Evolutionary conservation across 1,140 invertebrate species (phyloP), one percentile per base, ranked within the genome.

Genomic region (Vollenhovia emeryi): DNA sequence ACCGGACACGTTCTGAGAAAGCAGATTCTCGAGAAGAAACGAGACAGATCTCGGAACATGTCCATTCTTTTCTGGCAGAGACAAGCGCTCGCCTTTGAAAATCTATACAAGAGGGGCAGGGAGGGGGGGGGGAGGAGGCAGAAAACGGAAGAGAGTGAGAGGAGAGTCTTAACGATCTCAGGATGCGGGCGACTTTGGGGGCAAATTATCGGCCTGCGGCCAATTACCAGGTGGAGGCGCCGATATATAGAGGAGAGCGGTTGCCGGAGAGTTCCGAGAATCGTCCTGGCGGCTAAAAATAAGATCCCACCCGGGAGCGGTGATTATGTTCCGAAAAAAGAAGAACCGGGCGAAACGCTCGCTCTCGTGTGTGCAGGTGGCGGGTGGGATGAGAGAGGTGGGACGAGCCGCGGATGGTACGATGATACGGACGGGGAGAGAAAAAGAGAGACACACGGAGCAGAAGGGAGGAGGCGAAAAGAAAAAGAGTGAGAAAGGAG

Each of bases 261-360:
- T 89, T 89, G 78, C 78, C 50, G 62, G 91, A 86, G 91, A 86
- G 88, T 94, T 94, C 93, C 89, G 90, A 93, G 93, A 95, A 95
- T 93, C 91, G 89, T 90, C 86, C 91, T 50, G 75, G 86, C 69
- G 83, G 91, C 94, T 94, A 94, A 94, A 94, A 95, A 93, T 94
- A 94, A 93, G 86, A 94, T 94, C 93, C 93, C 93, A 94, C 93
- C 93, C 92, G 93, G 92, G 94, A 93, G 93, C 93, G 90, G 87
- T 90, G 92, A 94, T 94, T 94, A 94, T 93, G 91, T 91, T 91
- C 92, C 91, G 89, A 93, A 93, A 94, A 92, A 93, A 92, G 91
- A 82, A 92, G 89, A 92, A 89, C 40, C 59, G 55, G 75, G 84
- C 87, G 91, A 91, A 91, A 91, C 91, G 90, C 79, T 83, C 80